A percentile compares a stretch with the other conserved stretches of the same genome.
Conservation (phyloP, 2,797 vertebrate species). For the Alcedo quadribrachys region DNA sequence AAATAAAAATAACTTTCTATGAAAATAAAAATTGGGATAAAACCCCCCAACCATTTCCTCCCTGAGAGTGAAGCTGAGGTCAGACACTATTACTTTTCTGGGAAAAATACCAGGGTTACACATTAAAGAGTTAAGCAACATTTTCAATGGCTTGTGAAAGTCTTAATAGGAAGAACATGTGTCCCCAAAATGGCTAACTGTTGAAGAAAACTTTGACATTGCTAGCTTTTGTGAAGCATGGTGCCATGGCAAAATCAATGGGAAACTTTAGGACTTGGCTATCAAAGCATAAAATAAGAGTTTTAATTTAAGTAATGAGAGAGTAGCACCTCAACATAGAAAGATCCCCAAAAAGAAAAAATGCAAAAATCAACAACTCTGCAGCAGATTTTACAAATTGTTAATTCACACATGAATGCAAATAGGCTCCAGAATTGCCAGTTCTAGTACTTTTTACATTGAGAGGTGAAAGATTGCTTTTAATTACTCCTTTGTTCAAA, state of each 20-base stretch:
- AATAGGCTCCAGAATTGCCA: background rate
- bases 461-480: background rate
- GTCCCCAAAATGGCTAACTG: background rate
- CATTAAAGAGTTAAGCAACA: background rate
- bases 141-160: background rate
- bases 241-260: conserved; percentile 33
- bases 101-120: background rate
- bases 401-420: background rate
- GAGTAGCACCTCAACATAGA: background rate
- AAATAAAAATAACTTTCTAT: background rate
- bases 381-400: background rate
- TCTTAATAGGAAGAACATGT: background rate
- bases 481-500: background rate
- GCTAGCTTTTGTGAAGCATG: conserved; percentile 36
- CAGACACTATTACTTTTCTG: background rate
- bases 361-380: background rate
- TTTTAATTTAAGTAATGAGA: conserved; percentile 6
- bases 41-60: accelerated
- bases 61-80: background rate
- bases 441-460: background rate
- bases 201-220: conserved; percentile 38
- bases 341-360: background rate
- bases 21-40: background rate
- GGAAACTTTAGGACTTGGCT: background rate
- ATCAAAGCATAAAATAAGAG: background rate